A percentile compares a stretch with the other conserved stretches of the same genome.
These are phyloP conservation scores for Stichodactyla helianthus DNA, from an alignment of 64 coral and sea anemone genomes.

Conservation along the genomic window DNA sequence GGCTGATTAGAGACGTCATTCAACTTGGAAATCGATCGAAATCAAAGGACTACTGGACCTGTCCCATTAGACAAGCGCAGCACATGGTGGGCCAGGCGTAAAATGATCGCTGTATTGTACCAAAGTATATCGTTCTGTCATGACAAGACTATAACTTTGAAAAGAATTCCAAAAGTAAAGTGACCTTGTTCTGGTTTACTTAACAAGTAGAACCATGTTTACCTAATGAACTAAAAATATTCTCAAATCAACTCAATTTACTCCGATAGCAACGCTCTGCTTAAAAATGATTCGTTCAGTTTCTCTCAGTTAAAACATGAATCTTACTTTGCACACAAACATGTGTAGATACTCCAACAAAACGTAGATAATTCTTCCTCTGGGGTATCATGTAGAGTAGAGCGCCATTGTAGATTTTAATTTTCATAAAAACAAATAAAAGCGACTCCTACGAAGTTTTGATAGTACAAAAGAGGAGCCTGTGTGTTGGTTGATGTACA, in stretches of 20 bases:
- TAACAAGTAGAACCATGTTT: neutral
- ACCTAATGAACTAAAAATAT: neutral
- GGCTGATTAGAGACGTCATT: neutral
- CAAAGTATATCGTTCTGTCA: neutral
- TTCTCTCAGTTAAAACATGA: too few species aligned
- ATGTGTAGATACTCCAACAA: too few species aligned
- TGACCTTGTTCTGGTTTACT: neutral
- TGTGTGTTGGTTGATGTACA: neutral
- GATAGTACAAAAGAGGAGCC: neutral
- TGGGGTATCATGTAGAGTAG: too few species aligned
- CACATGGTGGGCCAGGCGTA: neutral
- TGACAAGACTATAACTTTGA: neutral
- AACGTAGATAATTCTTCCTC: too few species aligned
- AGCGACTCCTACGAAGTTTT: neutral
- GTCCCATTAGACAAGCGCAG: neutral
- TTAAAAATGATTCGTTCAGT: neutral
- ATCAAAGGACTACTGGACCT: slow-evolving; percentile 1
- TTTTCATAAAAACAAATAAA: neutral
- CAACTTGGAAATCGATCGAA: slow-evolving; percentile 5
- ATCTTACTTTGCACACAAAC: too few species aligned
- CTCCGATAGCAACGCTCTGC: too few species aligned
- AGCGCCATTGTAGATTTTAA: neutral
- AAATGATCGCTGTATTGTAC: neutral
- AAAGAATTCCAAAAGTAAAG: neutral
- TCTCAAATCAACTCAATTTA: too few species aligned